Conservation (phyloP, 2,113 vertebrate species). For the Sebastes schlegelii region DNA sequence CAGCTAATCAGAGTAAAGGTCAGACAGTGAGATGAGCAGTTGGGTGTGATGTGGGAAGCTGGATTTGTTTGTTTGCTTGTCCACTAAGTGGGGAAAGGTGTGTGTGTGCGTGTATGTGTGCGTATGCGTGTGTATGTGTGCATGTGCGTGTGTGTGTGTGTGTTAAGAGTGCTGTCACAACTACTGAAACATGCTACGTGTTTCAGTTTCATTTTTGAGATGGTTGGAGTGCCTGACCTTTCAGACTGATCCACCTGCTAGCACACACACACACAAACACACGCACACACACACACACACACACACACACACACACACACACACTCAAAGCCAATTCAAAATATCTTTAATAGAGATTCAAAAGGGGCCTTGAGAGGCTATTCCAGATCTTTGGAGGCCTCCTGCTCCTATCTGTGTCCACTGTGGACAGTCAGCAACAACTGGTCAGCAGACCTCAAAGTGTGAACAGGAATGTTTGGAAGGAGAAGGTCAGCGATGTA, state of each 20-base stretch:
- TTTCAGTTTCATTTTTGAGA: conserved; percentile 26
- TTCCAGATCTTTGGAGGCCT: background rate
- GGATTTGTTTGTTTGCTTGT: conserved; percentile 1
- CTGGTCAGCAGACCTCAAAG: conserved; percentile 31
- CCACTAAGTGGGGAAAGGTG: background rate
- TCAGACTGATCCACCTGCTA: background rate
- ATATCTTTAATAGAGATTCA: background rate
- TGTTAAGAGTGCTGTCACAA: background rate
- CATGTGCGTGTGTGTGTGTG: conserved; percentile 14
- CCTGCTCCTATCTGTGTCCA: background rate
- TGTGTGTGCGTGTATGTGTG: conserved; percentile 27
- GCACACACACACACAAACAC: background rate
- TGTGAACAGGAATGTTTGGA: conserved; percentile 9
- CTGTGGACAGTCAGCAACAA: conserved; percentile 17
- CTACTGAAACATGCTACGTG: background rate
- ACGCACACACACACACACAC: conserved; percentile 6
- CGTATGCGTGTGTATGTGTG: conserved; percentile 13
- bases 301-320: background rate
- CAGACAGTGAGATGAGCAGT: conserved; percentile 4
- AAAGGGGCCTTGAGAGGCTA: background rate
- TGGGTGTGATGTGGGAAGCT: conserved; percentile 1
- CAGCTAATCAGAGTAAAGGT: conserved; percentile 34
- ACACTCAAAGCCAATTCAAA: background rate
- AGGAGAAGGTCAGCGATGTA: conserved; percentile 27
- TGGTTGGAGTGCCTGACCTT: background rate